Evolutionary conservation across 2,888 invertebrate species (phyloP), one percentile per base, ranked within the genome.

Genomic region (Phortica okadai): DNA sequence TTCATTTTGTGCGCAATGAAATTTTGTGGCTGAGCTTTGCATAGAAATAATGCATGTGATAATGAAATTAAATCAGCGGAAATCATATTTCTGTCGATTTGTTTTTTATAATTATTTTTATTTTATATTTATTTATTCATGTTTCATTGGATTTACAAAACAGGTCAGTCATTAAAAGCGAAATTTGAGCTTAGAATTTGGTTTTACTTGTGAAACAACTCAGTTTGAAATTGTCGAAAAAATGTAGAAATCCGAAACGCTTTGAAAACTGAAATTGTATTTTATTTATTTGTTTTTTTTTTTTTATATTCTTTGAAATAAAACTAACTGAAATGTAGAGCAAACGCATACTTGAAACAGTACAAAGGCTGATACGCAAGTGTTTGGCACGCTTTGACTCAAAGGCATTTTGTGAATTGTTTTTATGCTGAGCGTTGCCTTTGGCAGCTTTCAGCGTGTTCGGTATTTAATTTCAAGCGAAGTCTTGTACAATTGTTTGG

Each of bases 61-160:
- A 62, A 62, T 25, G 62, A 62, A 62, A 62, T 21, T 21, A 62
- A 62, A 62, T 16, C 62, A 50, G 14, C 50, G 8, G 14, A 50
- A 50, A 50, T 50, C 50, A 50, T 50, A 11, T 50, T 50, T 50
- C 10, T 8, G 50, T 50, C 10, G 14, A 6, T 2, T 50, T 50
- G 8, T 50, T 14, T 50, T 50, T 50, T 50, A 50, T 14, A 50
- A 50, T 11, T 14, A 3, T 11, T 5, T 11, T 11, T 50, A 33
- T 33, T 33, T 33, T 33, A 33, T 33, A 4, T 33, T 33, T 33
- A 33, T 50, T 50, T 50, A 50, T 50, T 50, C 14, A 8, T 50
- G 6, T 5, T 5, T 50, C 1, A 50, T 50, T 50, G 50, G 10
- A 50, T 11, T 50, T 33, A 33, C 4, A 33, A 33, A 33, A 33